Evolutionary conservation across 30 jellyfish, hydroid and myxozoan genomes (phyloP), one percentile per base, ranked within the genome.

Genomic region (Nemopilema nomurai): DNA sequence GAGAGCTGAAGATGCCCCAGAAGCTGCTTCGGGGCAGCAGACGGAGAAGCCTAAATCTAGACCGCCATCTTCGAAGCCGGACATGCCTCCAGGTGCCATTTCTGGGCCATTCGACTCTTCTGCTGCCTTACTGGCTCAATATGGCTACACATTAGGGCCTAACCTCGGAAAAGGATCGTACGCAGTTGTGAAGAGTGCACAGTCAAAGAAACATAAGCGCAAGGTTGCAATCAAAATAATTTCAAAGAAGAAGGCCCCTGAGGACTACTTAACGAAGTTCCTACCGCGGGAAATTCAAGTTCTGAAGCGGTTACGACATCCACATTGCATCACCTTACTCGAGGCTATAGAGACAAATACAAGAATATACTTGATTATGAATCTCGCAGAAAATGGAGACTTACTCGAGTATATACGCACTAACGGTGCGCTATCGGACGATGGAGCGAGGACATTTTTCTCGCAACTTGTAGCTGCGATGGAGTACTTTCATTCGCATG

Each of bases 221-320:
- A 80, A 79, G 30, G 97, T 94, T 0, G 99, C 99, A 20, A 94
- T 94, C 27, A 94, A 94, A 65, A 94, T 94, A 28, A 94, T 94
- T n/a, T 94, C 99, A 23, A 94, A 94, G 77, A 94, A 94, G 86
- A 94, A 94, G 80, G 99, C 99, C 0, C 99, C 99, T 13, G 99
- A 94, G 23, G 99, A 94, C 73, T 94, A 94, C 88, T 41, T 94
- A 57, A 86, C 97, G 0, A 94, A 94, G 75, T 94, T 94, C 81
- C 69, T 94, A 19, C 99, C 99, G 28, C 85, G 99, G 6, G 99
- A 94, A 82, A 94, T 94, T 8, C 99, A 94, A 86, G 99, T 94
- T 19, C 78, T 94, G 78, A 94, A 94, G 71, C 84, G 97, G 24
- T 49, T 94, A 75, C 90, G 97, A 32, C 99, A 94, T 66, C 89